Evolutionary conservation across 2,888 invertebrate species (phyloP).

Genomic region (Formica aserva): DNA sequence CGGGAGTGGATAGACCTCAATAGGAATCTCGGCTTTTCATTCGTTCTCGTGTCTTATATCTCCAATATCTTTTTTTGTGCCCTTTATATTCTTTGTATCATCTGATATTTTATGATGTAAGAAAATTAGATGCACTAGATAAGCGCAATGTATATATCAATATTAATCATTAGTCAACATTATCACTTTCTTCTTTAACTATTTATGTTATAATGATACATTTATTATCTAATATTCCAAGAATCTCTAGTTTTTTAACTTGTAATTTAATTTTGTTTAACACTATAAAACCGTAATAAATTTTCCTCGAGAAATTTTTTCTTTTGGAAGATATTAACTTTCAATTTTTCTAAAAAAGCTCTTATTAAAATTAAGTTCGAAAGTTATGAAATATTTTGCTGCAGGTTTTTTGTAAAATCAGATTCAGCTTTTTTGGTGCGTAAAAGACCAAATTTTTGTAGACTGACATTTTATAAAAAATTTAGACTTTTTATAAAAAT

Average conservation of each 20-base stretch:
- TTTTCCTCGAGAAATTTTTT: background rate
- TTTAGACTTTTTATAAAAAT: background rate
- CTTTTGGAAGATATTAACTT: background rate
- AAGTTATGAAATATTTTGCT: background rate
- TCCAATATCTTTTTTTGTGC: background rate
- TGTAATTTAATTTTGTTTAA: background rate
- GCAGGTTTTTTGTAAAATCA: background rate
- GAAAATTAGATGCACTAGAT: background rate
- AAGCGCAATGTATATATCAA: background rate
- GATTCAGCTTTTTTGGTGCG: background rate
- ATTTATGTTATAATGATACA: background rate
- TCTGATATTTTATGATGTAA: background rate
- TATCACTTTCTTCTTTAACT: background rate
- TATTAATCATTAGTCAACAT: background rate
- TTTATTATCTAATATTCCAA: background rate
- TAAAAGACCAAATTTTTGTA: background rate
- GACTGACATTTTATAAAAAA: background rate
- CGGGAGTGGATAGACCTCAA: constrained; percentile 18
- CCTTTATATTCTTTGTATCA: background rate
- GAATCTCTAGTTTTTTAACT: background rate
- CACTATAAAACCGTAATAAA: background rate
- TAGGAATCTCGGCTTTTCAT: constrained; percentile 15
- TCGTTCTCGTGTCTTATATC: background rate
- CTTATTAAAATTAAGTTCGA: background rate
- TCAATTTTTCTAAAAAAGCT: background rate